Evolutionary conservation across 2,113 vertebrate genomes (phyloP).

Genomic region (Psittacus erithacus): DNA sequence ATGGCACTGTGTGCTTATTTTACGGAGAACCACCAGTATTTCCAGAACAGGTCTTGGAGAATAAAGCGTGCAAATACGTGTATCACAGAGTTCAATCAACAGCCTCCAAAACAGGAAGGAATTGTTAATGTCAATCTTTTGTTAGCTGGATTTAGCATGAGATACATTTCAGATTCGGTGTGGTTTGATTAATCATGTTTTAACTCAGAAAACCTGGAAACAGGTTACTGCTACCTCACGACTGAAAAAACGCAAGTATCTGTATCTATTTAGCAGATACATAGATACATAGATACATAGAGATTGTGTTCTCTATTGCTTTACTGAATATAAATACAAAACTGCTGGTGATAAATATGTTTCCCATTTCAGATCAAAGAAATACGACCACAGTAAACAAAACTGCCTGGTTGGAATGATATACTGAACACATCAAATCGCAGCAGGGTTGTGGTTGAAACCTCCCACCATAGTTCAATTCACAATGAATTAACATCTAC

Average conservation of each 20-base stretch:
- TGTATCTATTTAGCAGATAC: neutral
- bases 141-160: neutral
- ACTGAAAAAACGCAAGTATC: neutral
- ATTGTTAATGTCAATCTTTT: neutral
- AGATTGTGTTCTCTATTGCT: neutral
- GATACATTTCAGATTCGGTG: neutral
- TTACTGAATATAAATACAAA: slow-evolving; percentile 9
- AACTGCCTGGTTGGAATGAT: slow-evolving; percentile 14
- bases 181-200: neutral
- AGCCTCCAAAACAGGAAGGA: slow-evolving; percentile 39
- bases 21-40: slow-evolving; percentile 62
- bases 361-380: slow-evolving; percentile 34
- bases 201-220: neutral
- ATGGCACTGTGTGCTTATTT: slow-evolving; percentile 60
- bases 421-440: slow-evolving; percentile 17
- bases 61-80: slow-evolving; percentile 46
- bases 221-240: neutral
- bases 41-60: slow-evolving; percentile 70
- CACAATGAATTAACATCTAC: neutral
- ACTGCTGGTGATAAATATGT: neutral
- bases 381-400: slow-evolving; percentile 11
- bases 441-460: neutral
- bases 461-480: neutral
- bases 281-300: neutral
- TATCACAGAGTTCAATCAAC: slow-evolving; percentile 51